These are phyloP conservation scores for Percina caprodes DNA, from an alignment of 2,113 vertebrate genomes.

Conservation along the genomic window DNA sequence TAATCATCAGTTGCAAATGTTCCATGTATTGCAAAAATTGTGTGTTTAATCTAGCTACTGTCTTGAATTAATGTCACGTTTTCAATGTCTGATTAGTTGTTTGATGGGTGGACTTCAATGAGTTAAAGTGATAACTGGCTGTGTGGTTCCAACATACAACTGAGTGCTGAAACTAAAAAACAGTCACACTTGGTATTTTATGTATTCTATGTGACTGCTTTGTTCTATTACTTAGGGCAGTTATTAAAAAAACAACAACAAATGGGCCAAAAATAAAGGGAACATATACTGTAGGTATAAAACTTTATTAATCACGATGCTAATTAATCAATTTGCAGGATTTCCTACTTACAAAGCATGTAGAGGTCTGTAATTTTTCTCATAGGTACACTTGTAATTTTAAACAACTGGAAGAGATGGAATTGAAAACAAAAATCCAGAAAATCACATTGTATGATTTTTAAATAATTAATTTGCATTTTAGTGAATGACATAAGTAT, in stretches of 20 bases:
- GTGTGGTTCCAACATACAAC: too few species aligned
- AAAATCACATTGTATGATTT: too few species aligned
- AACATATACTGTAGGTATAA: background rate
- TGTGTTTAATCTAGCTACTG: background rate
- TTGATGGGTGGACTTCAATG: background rate
- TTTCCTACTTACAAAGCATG: too few species aligned
- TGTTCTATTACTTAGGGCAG: background rate
- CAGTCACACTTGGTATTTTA: background rate
- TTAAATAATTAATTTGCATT: too few species aligned
- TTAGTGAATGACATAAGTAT: too few species aligned
- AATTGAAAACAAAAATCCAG: too few species aligned
- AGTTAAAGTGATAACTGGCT: background rate
- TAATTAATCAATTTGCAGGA: too few species aligned
- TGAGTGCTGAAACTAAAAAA: background rate
- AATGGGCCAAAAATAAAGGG: background rate
- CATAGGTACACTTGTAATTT: too few species aligned
- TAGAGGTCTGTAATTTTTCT: too few species aligned
- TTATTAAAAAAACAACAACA: background rate
- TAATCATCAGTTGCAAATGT: background rate
- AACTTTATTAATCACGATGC: too few species aligned
- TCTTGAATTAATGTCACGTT: background rate
- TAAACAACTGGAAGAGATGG: too few species aligned
- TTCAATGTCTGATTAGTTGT: background rate
- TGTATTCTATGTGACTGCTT: background rate
- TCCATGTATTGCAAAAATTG: background rate